Evolutionary conservation across 1,140 invertebrate genomes (phyloP).

Genomic region (Drosophila melanica): DNA sequence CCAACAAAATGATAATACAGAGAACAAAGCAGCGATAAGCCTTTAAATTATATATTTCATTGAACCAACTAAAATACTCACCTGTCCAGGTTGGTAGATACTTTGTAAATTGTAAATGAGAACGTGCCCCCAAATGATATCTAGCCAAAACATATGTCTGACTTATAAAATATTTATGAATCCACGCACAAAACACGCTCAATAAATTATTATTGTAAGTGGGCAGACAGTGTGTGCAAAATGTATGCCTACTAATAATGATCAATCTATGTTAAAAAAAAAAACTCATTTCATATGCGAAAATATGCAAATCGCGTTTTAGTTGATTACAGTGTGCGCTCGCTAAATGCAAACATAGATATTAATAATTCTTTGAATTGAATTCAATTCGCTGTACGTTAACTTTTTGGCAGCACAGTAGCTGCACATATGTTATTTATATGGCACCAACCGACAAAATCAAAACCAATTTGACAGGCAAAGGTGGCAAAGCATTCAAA

Average conservation of each 20-base stretch:
- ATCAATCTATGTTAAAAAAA: background rate
- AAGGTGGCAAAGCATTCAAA: constrained; percentile 45
- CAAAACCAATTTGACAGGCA: constrained; percentile 25
- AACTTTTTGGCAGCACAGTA: background rate
- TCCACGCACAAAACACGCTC: constrained; percentile 8
- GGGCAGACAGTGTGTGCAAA: constrained; percentile 36
- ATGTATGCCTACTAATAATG: background rate
- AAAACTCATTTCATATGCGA: background rate
- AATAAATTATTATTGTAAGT: constrained; percentile 65
- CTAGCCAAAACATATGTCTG: background rate
- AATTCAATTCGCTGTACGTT: background rate
- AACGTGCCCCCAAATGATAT: background rate
- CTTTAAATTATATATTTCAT: background rate
- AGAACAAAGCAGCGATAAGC: background rate
- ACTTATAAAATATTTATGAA: constrained; percentile 71
- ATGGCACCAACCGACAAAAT: constrained; percentile 15
- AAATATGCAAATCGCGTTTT: background rate
- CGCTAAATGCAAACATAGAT: background rate
- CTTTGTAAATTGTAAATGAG: background rate
- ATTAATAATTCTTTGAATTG: background rate
- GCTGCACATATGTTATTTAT: constrained; percentile 34
- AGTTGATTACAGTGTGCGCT: background rate
- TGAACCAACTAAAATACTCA: background rate
- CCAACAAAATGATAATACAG: background rate
- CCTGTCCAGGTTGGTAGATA: background rate